These are phyloP conservation scores for Spea multiplicata DNA, from an alignment of 2,113 vertebrate genomes.

Conservation along the genomic window DNA sequence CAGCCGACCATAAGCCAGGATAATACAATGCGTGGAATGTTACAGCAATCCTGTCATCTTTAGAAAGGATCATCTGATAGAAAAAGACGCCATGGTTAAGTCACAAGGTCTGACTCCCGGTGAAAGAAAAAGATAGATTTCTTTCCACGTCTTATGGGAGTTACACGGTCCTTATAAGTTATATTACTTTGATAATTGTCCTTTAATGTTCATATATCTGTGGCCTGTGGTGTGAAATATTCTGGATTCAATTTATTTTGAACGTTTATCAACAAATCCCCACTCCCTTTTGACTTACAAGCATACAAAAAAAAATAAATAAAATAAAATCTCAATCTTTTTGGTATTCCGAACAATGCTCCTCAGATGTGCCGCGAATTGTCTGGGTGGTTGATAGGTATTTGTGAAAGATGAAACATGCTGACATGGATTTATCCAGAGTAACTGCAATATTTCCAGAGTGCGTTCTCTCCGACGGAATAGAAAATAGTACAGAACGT, in stretches of 20 bases:
- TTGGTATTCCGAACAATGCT: conserved; percentile 36
- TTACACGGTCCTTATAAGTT: neutral
- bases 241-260: neutral
- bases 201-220: conserved; percentile 2
- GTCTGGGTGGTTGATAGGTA: conserved; percentile 11
- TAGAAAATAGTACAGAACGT: neutral
- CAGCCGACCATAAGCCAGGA: neutral
- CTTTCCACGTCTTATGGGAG: neutral
- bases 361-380: conserved; percentile 16
- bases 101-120: conserved; percentile 17
- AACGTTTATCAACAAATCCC: conserved; percentile 14
- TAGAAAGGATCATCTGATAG: conserved; percentile 15
- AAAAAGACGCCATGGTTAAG: conserved; percentile 18
- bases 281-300: neutral
- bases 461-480: neutral
- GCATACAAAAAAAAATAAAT: neutral
- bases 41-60: conserved; percentile 21
- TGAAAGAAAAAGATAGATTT: conserved; percentile 15
- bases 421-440: conserved; percentile 21
- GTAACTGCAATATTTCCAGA: conserved; percentile 14
- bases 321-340: conserved; percentile 26
- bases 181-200: neutral
- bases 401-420: conserved; percentile 22
- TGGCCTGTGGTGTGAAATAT: conserved; percentile 5
- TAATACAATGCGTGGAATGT: conserved; percentile 6